Conservation (phyloP, 2,888 invertebrate species). For the Drosophila kuntzei region DNA sequence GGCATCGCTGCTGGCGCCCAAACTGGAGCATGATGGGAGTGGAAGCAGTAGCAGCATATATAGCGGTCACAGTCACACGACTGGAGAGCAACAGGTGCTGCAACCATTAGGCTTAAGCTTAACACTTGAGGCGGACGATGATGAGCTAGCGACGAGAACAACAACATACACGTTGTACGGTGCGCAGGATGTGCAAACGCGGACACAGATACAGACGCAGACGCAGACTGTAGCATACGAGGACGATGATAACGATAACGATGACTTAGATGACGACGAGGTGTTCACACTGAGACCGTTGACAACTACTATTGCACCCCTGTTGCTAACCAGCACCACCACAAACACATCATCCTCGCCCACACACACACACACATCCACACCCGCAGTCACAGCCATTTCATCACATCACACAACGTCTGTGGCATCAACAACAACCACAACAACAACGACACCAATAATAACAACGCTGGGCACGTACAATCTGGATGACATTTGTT, state of each 20-base stretch:
- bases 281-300: slow-evolving; percentile 66
- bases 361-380: slow-evolving; percentile 40
- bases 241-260: slow-evolving; percentile 44
- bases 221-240: slow-evolving; percentile 23
- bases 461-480: slow-evolving; percentile 54
- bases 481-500: slow-evolving; percentile 79
- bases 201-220: slow-evolving; percentile 22
- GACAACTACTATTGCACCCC: slow-evolving; percentile 48
- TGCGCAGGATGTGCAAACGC: slow-evolving; percentile 39
- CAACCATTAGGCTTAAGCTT: slow-evolving; percentile 80
- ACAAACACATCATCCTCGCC: slow-evolving; percentile 44
- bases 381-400: slow-evolving; percentile 55
- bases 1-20: slow-evolving; percentile 62
- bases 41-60: slow-evolving; percentile 48
- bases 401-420: slow-evolving; percentile 39
- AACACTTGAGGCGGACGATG: slow-evolving; percentile 69
- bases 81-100: slow-evolving; percentile 83
- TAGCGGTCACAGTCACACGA: slow-evolving; percentile 45
- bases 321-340: slow-evolving; percentile 54
- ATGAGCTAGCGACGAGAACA: slow-evolving; percentile 44
- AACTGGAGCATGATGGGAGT: slow-evolving; percentile 46
- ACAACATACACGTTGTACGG: slow-evolving; percentile 60
- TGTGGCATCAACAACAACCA: slow-evolving; percentile 20
- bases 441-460: slow-evolving; percentile 43
- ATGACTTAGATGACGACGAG: slow-evolving; percentile 41